Evolutionary conservation across 2,113 vertebrate species (phyloP).

Genomic region (Callaeas wilsoni): DNA sequence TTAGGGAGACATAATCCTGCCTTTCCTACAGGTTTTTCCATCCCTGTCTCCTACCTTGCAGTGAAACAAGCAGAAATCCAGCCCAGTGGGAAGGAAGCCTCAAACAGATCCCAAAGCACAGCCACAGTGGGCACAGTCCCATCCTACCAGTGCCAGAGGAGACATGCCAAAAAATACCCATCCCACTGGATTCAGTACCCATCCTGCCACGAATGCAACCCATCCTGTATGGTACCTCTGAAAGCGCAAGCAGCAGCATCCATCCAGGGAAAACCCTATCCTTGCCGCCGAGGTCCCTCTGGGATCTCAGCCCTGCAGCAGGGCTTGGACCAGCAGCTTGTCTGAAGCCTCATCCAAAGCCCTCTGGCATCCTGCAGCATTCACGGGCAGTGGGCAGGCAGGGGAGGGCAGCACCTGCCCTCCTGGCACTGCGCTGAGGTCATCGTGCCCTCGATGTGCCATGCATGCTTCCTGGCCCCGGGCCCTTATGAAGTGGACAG

Average conservation of each 20-base stretch:
- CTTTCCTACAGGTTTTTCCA: background rate
- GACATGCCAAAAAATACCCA: background rate
- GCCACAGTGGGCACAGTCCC: background rate
- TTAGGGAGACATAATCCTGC: background rate
- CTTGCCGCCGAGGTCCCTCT: background rate
- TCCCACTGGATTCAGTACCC: accelerated
- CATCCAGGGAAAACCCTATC: background rate
- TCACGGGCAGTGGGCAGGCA: accelerated
- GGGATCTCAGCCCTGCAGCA: background rate
- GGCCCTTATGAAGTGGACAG: background rate
- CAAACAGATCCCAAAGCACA: background rate
- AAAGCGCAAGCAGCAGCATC: background rate
- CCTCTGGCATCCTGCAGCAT: background rate
- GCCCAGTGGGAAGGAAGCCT: background rate
- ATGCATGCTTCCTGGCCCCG: accelerated
- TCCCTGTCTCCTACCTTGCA: background rate
- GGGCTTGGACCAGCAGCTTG: background rate
- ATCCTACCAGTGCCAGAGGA: accelerated
- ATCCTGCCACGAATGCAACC: accelerated
- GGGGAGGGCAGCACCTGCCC: background rate
- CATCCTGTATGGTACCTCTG: background rate
- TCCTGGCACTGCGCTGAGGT: background rate
- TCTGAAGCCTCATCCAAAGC: background rate
- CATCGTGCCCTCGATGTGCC: accelerated
- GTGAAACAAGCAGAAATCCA: background rate